Percentiles rank a stretch among this genome's conserved stretches.
Conservation (phyloP, 2,797 vertebrate species). For the Clamator glandarius region DNA sequence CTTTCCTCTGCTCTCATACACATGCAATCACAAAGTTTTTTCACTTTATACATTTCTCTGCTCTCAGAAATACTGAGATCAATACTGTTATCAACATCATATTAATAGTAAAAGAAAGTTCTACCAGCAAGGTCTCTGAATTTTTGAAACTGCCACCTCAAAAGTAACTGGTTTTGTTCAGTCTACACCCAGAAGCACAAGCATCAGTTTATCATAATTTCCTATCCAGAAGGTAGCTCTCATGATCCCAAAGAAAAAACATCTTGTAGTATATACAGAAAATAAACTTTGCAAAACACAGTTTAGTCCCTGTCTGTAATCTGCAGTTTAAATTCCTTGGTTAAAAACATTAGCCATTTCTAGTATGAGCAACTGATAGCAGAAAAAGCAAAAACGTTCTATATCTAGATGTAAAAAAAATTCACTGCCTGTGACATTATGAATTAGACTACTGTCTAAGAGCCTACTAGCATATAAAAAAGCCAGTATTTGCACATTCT, state of each 20-base stretch:
- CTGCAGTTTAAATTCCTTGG: not conserved
- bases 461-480: not conserved
- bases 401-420: not conserved
- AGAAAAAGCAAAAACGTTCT: not conserved
- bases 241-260: not conserved
- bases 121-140: not conserved
- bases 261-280: not conserved
- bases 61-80: not conserved
- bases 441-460: not conserved
- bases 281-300: not conserved
- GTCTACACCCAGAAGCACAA: not conserved
- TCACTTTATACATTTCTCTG: not conserved
- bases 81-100: too few species aligned
- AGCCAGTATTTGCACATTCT: not conserved
- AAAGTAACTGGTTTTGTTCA: not conserved
- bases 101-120: not conserved
- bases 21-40: not conserved
- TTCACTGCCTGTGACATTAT: not conserved
- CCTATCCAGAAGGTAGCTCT: not conserved
- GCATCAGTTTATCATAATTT: not conserved
- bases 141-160: not conserved
- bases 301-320: not conserved
- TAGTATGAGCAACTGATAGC: not conserved
- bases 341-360: not conserved
- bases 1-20: not conserved